Base-by-base conservation (phyloP, 2,113 vertebrate species). In the Epinephelus fuscoguttatus region DNA sequence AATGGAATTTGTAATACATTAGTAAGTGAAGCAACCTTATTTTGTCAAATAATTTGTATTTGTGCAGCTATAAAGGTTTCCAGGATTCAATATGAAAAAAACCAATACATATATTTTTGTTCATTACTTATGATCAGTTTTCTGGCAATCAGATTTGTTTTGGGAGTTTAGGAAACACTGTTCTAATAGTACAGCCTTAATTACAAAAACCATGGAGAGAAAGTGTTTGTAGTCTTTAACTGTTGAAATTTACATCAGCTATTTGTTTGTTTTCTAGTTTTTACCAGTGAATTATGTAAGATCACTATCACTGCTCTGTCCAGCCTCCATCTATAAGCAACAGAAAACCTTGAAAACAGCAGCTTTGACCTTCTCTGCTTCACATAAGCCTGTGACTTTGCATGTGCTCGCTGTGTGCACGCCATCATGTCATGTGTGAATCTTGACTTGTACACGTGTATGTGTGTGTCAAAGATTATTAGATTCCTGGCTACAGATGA, bases 401-500 rank as follows among this genome's bases (percentile, higher is more conserved):
- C 63, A 45, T 45, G 42, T 45, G 42, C 11, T 45, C 0, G 42
- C 42, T 45, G 59, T 23, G 53, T 50, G 27, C 55, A 40, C 13
- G 8, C 33, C 7, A 12, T 56, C 3, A 14, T 47, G 49, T 67
- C 59, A 40, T 75, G 56, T 56, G 84, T 68, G 60, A 57, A 78
- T 68, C 30, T 47, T 59, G 53, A 40, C 25, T 50, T 45, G 42
- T 45, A 45, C 42, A 19, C 57, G 75, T 84, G 62, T 68, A 61
- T 52, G 84, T 74, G 69, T 84, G 60, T 45, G 63, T 11, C 10
- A 45, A 1, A 45, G 42, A 45, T 45, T 45, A 45, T 9, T 62
- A 61, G 79, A 86, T 75, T 84, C 21, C 53, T 68, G 57, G n/a
- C 72, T 76, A 8, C 78, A 90, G 74, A 89, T 87, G 87, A 84